Percentiles rank a stretch among this genome's conserved stretches.
phyloP scores from a whole-genome alignment of 1,140 invertebrate species.

The Formica exsecta region DNA sequence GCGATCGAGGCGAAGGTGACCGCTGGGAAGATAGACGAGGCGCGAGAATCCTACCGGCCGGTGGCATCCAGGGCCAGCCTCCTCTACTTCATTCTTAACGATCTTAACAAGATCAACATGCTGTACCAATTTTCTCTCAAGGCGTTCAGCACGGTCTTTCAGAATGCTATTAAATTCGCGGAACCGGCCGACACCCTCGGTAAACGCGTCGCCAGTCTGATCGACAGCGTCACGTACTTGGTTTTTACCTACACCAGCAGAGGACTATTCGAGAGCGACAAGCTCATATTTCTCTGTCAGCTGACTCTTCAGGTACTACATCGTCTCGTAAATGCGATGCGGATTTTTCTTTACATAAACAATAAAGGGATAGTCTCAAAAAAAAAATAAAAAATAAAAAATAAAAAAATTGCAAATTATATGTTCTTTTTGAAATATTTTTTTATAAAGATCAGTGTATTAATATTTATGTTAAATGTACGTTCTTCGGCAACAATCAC shows the following conservation, averaged over 20 bases:
- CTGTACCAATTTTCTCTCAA: conserved; percentile 99
- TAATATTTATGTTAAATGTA: neutral
- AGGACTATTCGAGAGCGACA: conserved; percentile 97
- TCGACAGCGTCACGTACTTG: conserved; percentile 95
- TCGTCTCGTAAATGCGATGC: neutral
- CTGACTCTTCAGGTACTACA: conserved; percentile 92
- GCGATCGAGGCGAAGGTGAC: conserved; percentile 94
- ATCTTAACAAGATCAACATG: conserved; percentile 96
- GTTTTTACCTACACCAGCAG: conserved; percentile 96
- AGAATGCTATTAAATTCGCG: conserved; percentile 93
- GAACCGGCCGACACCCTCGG: conserved; percentile 90
- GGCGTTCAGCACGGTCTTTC: conserved; percentile 97
- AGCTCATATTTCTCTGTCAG: conserved; percentile 96
- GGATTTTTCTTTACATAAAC: neutral
- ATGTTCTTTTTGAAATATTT: neutral
- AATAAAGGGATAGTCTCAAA: neutral
- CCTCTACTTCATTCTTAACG: conserved; percentile 97
- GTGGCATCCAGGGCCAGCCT: conserved; percentile 95
- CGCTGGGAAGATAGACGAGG: conserved; percentile 95
- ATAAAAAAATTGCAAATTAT: neutral
- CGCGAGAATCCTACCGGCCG: conserved; percentile 95
- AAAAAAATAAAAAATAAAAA: neutral
- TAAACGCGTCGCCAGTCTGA: conserved; percentile 92
- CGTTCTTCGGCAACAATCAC: neutral
- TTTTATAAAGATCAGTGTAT: neutral